Base-by-base conservation (phyloP, 1,140 invertebrate species). In the Drosophila teissieri region DNA sequence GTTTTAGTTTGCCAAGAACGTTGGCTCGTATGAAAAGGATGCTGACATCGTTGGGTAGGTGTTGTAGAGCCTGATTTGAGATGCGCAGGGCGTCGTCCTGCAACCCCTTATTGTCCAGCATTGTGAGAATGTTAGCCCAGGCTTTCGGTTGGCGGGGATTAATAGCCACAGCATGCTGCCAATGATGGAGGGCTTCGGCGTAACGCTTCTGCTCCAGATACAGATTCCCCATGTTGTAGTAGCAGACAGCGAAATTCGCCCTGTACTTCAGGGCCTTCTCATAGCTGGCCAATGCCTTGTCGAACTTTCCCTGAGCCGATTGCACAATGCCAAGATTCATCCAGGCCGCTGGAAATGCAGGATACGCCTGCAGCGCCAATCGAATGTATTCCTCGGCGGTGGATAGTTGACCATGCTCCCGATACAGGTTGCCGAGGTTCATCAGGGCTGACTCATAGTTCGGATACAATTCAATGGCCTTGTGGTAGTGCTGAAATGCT, bases 251-350 rank as follows among this genome's bases (percentile, higher is more conserved):
- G 93, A 98, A 99, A 52, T 95, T 95, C 69, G 93, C 94, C 60
- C 97, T 94, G 91, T 96, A 94, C 36, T 91, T 93, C 1, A 99
- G 92, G 4, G 97, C 98, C 45, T 93, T 96, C 74, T 94, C 93
- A 88, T 98, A 99, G 88, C 97, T 96, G 14, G 91, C 83, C 89
- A 98, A 94, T 2, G 98, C 95, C 86, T 96, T 95, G 15, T 94
- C 83, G 65, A 94, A 95, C 77, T 96, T 95, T 67, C 96, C 95
- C 44, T 95, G 93, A 14, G 95, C 94, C 3, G 97, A 95, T 67
- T 98, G 94, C 46, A 98, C 96, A 79, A 99, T 99, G 12, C 98
- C 98, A 19, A 99, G 93, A 93, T 99, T 99, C 98, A 99, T 99
- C 98, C 98, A 99, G 3, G 98, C 98, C 14, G 97, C 96, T 6